Evolutionary conservation across 23 tunicate species (phyloP), one percentile per base, ranked within the genome.

Genomic region (Diplosoma virens): DNA sequence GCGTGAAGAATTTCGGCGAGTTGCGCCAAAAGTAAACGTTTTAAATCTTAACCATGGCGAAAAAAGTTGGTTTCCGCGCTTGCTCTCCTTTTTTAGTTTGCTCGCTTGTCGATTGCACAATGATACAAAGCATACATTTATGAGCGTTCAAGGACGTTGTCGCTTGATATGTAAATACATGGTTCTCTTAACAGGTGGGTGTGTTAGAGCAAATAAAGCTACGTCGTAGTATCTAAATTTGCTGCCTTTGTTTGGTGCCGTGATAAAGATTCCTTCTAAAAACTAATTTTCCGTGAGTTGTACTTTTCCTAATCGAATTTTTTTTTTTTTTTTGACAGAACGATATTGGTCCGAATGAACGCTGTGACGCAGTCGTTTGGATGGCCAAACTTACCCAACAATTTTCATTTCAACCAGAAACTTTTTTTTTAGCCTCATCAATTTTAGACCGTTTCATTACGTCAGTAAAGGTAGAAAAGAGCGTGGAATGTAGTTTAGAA

Each of bases 381-480:
- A 74, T 90, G 52, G 58, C 84, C 3, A 73, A 84, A 50, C 56
- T 90, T 1, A 90, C 77, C 32, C 25, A 18, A 2, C 82, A 67
- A 1, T 90, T 90, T 48, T 33, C 81, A 16, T 90, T 90, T 59
- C 82, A 84, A 67, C 90, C 97, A 2, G 97, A 90, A 79, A 84
- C 97, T 25, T 90, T 84, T 66, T 90, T 84, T 47, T 75, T 84
- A 16, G 90, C 97, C 47, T 54, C 67, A 48, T 79, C 65, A 47
- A 84, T 78, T 30, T 58, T 90, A 41, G 97, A 90, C 66, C 81
- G 90, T 25, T 90, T 90, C 63, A 77, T 90, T 29, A 90, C 97
- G 47, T 27, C 67, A 6, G 97, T 90, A 37, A 90, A 90, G 84
- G 97, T 90, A 48, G 34, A 65, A 11, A 28, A 35, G 14, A 25